A percentile compares a stretch with the other conserved stretches of the same genome.
Evolutionary conservation across 2,888 invertebrate genomes (phyloP).

Genomic region (Drosophila neonasuta): DNA sequence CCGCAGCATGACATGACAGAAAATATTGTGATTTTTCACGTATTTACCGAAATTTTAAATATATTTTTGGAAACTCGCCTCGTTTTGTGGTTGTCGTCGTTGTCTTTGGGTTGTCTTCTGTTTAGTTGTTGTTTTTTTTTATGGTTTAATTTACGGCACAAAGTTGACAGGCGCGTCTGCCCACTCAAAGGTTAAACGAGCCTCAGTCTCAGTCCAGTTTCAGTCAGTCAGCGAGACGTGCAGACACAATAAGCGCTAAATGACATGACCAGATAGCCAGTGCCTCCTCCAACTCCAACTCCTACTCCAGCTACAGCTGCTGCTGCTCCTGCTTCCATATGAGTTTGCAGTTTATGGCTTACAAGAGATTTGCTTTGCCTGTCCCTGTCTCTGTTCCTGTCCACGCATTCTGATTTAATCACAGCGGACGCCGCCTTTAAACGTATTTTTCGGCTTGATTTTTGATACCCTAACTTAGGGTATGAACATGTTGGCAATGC

Average conservation of each 20-base stretch:
- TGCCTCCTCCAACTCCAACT: constrained; percentile 20
- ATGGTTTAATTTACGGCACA: constrained; percentile 73
- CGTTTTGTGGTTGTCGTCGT: constrained; percentile 41
- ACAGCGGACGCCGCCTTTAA: constrained; percentile 62
- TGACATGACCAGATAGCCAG: constrained; percentile 58
- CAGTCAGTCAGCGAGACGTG: constrained; percentile 52
- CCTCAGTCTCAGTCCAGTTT: constrained; percentile 22
- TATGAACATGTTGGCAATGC: neutral
- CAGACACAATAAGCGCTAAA: constrained; percentile 75
- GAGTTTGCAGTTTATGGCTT: constrained; percentile 72
- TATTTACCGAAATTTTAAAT: constrained; percentile 50
- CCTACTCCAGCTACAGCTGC: constrained; percentile 4
- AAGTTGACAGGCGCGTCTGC: constrained; percentile 68
- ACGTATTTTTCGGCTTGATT: constrained; percentile 48
- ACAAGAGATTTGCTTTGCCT: constrained; percentile 65
- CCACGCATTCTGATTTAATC: constrained; percentile 71
- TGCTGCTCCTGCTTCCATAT: constrained; percentile 54
- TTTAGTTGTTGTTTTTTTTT: constrained; percentile 49
- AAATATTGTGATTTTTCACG: constrained; percentile 68
- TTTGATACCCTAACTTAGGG: constrained; percentile 32
- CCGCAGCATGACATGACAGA: constrained; percentile 69
- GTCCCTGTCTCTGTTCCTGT: constrained; percentile 57
- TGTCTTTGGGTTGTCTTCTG: neutral
- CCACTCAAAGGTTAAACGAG: constrained; percentile 66
- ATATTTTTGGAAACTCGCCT: constrained; percentile 49